These are phyloP conservation scores for Drosophila pachea DNA, from an alignment of 1,140 invertebrate species.

Conservation along the genomic window DNA sequence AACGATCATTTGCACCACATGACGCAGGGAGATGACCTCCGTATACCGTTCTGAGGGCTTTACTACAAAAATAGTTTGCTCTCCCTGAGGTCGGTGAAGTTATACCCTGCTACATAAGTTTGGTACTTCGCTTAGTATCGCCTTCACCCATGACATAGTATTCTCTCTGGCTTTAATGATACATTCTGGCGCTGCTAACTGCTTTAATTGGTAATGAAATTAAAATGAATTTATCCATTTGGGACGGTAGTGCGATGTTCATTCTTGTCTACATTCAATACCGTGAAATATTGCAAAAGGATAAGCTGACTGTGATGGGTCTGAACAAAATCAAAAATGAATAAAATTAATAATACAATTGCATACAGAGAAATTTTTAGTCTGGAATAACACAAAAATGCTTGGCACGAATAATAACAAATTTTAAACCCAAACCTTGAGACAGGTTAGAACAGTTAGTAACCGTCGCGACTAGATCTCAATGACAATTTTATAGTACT, in stretches of 20 bases:
- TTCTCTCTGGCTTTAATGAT: slow-evolving; percentile 55
- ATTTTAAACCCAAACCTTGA: too few relatives aligned
- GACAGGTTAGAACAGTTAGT: too few relatives aligned
- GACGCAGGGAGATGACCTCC: slow-evolving; percentile 58
- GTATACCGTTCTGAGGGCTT: neutral
- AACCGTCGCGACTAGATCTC: too few relatives aligned
- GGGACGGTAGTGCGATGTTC: slow-evolving; percentile 1
- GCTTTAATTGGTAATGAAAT: slow-evolving; percentile 40
- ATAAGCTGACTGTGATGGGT: too few relatives aligned
- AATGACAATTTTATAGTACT: too few relatives aligned
- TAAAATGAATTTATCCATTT: slow-evolving; percentile 78
- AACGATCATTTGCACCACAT: slow-evolving; percentile 71
- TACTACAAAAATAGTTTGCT: slow-evolving; percentile 21
- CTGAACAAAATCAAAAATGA: too few relatives aligned
- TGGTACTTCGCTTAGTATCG: slow-evolving; percentile 34
- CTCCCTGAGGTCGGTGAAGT: slow-evolving; percentile 65
- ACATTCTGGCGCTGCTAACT: slow-evolving; percentile 29
- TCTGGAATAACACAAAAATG: too few relatives aligned
- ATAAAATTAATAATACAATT: too few relatives aligned
- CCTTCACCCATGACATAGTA: slow-evolving; percentile 69
- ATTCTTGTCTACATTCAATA: neutral
- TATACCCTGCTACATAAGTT: slow-evolving; percentile 53
- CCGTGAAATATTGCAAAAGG: too few relatives aligned
- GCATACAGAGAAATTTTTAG: too few relatives aligned
- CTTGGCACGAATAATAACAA: too few relatives aligned